A percentile compares a stretch with the other conserved stretches of the same genome.
These are phyloP conservation scores for Prenolepis imparis DNA, from an alignment of 2,888 invertebrate genomes.

Conservation along the genomic window DNA sequence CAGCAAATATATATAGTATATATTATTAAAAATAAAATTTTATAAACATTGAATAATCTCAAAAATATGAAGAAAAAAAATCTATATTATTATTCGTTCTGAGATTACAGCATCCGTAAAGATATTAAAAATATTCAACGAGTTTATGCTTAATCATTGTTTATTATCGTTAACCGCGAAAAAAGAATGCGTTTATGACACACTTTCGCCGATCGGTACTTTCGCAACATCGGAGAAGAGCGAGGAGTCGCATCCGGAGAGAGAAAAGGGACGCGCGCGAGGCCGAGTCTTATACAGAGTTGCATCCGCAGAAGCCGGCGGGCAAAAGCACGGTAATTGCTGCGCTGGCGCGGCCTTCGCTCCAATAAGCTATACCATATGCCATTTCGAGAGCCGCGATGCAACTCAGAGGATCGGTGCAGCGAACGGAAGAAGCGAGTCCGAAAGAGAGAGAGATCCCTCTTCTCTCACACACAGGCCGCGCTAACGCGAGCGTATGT, in stretches of 20 bases:
- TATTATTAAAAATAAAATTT: constrained; percentile 10
- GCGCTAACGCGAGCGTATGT: constrained; percentile 65
- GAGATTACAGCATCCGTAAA: background rate
- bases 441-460: constrained; percentile 24
- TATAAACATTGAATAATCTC: background rate
- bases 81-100: background rate
- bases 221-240: background rate
- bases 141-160: background rate
- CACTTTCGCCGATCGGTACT: constrained; percentile 35
- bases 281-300: constrained; percentile 64
- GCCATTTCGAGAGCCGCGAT: constrained; percentile 57
- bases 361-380: constrained; percentile 80
- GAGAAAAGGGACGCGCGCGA: constrained; percentile 50
- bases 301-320: constrained; percentile 77
- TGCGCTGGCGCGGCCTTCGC: constrained; percentile 75
- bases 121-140: background rate
- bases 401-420: constrained; percentile 27
- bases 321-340: constrained; percentile 83
- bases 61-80: background rate
- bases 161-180: constrained; percentile 35
- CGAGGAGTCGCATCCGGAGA: constrained; percentile 8
- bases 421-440: constrained; percentile 38
- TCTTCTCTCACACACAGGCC: constrained; percentile 52
- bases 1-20: background rate
- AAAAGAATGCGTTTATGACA: constrained; percentile 25